phyloP scores from a whole-genome alignment of 2,888 invertebrate species.

The Folsomia candida region DNA sequence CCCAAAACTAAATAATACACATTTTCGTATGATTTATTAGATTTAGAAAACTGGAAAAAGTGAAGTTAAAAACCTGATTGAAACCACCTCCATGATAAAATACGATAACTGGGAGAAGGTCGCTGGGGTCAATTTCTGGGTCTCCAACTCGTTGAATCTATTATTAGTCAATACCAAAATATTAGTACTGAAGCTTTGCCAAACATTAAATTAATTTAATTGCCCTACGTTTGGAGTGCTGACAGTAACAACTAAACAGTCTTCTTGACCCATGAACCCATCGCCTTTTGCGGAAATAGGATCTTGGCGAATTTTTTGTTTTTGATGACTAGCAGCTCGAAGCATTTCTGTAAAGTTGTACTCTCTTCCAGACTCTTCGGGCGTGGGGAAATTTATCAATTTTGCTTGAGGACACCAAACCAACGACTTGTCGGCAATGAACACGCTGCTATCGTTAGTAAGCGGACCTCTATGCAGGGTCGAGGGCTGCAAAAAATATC shows the following conservation, averaged over 20 bases:
- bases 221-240: conserved; percentile 20
- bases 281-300: not conserved
- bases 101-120: conserved; percentile 28
- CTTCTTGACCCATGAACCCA: conserved; percentile 12
- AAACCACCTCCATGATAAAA: conserved; percentile 34
- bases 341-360: not conserved
- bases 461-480: not conserved
- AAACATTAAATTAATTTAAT: too few species aligned
- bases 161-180: not conserved
- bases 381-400: not conserved
- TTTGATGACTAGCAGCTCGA: not conserved
- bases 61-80: not conserved
- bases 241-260: conserved; percentile 30
- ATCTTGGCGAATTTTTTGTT: not conserved
- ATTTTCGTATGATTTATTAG: conserved; percentile 26
- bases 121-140: not conserved
- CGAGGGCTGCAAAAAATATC: not conserved
- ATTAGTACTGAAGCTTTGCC: too few species aligned
- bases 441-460: not conserved
- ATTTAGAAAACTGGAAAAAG: not conserved
- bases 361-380: not conserved
- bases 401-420: not conserved
- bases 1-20: too few species aligned
- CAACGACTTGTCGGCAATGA: not conserved
- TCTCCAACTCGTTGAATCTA: not conserved